These are phyloP conservation scores for Colaptes auratus DNA, from an alignment of 2,113 vertebrate genomes.

Conservation along the genomic window DNA sequence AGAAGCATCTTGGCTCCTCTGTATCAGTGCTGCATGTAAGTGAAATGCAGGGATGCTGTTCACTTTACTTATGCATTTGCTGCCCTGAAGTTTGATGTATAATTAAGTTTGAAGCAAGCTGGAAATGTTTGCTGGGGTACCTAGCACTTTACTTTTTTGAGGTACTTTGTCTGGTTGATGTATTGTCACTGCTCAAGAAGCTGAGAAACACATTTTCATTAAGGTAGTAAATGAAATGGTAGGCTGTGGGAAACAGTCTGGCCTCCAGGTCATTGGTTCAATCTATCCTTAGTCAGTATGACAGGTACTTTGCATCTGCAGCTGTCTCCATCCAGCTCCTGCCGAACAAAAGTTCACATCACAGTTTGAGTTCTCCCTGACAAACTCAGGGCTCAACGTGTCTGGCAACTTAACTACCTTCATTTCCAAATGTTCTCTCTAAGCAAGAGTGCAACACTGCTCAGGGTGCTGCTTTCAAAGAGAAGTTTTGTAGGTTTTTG, in stretches of 20 bases:
- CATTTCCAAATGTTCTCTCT: neutral
- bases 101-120: neutral
- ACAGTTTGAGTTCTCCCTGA: neutral
- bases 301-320: neutral
- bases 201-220: neutral
- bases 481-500: neutral
- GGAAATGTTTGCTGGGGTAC: neutral
- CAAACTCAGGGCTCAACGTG: neutral
- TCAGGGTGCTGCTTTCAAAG: neutral
- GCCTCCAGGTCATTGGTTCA: constrained; percentile 1
- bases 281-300: neutral
- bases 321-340: neutral
- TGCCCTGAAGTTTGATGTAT: neutral
- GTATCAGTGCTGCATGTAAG: constrained; percentile 99
- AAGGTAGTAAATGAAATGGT: neutral
- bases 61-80: neutral
- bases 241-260: neutral
- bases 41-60: constrained; percentile 5
- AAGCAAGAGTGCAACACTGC: neutral
- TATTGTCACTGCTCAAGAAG: neutral
- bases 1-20: constrained; percentile 97
- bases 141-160: neutral
- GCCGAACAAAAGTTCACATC: neutral
- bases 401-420: neutral
- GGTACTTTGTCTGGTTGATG: neutral